These are phyloP conservation scores for Rhizomys pruinosus DNA, from an alignment of 2,113 vertebrate species.

Conservation along the genomic window DNA sequence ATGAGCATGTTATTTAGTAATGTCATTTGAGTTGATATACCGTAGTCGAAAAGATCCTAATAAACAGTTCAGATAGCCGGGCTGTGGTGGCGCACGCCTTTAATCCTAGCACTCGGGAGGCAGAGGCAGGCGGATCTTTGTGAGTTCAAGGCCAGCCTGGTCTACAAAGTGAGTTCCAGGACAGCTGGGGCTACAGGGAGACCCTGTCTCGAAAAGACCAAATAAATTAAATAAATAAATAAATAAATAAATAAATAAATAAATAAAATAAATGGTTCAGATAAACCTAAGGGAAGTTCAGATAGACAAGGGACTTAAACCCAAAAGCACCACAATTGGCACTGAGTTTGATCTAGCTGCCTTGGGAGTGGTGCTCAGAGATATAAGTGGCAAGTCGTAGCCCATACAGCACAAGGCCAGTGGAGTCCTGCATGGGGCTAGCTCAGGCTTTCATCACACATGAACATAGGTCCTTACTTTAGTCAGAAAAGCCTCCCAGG, in stretches of 20 bases:
- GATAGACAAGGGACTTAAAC: background rate
- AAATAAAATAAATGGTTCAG: background rate
- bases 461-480: background rate
- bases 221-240: no score
- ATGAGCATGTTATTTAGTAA: background rate
- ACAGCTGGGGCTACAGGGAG: no score
- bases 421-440: fast-evolving
- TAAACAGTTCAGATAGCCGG: background rate
- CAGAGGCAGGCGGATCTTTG: no score
- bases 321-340: fast-evolving
- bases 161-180: no score
- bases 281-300: background rate
- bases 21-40: background rate
- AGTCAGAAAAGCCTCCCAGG: background rate
- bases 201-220: no score
- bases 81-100: no score
- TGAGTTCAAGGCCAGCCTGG: no score
- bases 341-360: background rate
- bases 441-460: background rate
- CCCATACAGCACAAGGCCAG: background rate
- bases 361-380: background rate
- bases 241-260: no score
- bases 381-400: no score
- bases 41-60: background rate
- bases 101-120: no score